Evolutionary conservation across 2,113 vertebrate species (phyloP).

Genomic region (Scortum barcoo): DNA sequence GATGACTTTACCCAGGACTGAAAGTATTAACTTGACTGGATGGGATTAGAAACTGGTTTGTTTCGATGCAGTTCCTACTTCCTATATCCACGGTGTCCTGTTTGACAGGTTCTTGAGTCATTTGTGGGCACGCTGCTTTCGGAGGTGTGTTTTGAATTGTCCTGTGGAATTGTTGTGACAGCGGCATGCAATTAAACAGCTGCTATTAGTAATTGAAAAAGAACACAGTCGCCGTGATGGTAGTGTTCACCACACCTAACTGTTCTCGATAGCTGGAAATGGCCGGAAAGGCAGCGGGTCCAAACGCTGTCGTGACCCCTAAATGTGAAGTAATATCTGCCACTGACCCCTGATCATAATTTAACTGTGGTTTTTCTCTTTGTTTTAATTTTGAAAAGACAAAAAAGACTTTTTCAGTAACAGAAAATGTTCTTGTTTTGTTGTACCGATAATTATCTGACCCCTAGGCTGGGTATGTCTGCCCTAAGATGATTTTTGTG

Average conservation of each 20-base stretch:
- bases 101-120: slow-evolving; percentile 67
- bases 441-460: not conserved
- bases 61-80: not conserved
- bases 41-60: slow-evolving; percentile 25
- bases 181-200: not conserved
- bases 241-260: slow-evolving; percentile 4
- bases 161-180: not conserved
- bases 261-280: not conserved
- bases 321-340: not conserved
- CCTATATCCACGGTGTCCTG: slow-evolving; percentile 30
- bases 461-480: not conserved
- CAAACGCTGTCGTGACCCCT: not conserved
- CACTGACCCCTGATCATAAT: not conserved
- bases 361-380: too few relatives aligned
- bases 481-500: not conserved
- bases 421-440: not conserved
- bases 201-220: not conserved
- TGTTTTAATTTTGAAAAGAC: not conserved
- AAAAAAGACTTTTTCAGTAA: not conserved
- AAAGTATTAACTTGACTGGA: not conserved
- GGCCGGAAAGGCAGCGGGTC: not conserved
- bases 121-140: not conserved
- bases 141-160: slow-evolving; percentile 40
- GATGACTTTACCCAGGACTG: not conserved
- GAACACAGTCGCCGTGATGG: too few relatives aligned